Base-by-base conservation (phyloP, 2,888 invertebrate genomes). In the Cinara cedri region DNA sequence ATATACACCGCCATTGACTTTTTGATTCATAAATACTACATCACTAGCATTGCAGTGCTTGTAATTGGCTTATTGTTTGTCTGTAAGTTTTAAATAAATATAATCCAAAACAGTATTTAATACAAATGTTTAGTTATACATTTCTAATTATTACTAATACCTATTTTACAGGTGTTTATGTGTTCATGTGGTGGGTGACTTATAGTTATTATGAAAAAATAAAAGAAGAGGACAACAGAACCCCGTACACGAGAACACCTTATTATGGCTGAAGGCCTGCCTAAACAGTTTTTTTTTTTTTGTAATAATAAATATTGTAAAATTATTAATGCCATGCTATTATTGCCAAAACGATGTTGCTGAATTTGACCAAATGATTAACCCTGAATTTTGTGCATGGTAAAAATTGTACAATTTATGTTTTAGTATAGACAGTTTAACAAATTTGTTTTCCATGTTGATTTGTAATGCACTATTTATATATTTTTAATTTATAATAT, bases 151-250 rank as follows among this genome's bases (percentile, higher is more conserved):
- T n/a, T n/a, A n/a, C n/a, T n/a, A n/a, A n/a, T n/a, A n/a, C n/a
- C n/a, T 21, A 1, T 42, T 54, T 90, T 90, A 65, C 89, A 94
- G 94, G 90, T 83, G 87, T 93, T 49, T 92, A 92, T 86, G 87
- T 91, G 76, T 95, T 93, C 87, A 89, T 93, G 85, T 94, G 94
- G 94, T 88, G 90, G 83, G 93, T 94, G 72, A 92, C 93, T 72
- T 94, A 91, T 88, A 94, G 93, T 84, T 92, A 92, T 86, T 94
- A 92, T 86, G 88, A 91, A 83, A 89, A 91, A 82, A 88, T 92
- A 57, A 88, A 89, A 82, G 90, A 91, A 82, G 92, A 93, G 83
- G 91, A 90, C 83, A 89, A 91, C 83, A 87, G 90, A 81, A 92
- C 92, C 63, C 88, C 91, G n/a, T 93, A 93, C 86, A 88, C 89